phyloP scores from a whole-genome alignment of 1,140 invertebrate species.

The Chironomus striatipennis region DNA sequence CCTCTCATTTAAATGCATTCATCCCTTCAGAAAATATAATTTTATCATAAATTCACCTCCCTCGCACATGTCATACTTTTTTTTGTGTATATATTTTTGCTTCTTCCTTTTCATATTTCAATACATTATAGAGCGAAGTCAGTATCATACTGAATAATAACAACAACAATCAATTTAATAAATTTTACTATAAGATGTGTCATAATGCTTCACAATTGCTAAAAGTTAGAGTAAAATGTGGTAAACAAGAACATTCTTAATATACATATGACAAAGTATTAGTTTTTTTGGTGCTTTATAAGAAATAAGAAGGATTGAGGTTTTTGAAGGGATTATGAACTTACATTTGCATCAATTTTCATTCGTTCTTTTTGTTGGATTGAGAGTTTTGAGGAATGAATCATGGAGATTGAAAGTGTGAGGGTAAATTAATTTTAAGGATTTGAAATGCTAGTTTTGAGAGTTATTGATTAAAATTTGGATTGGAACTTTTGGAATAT shows the following conservation, averaged over 20 bases:
- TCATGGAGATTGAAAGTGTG: too few relatives aligned
- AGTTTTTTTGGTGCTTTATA: background rate
- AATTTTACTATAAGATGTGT: background rate
- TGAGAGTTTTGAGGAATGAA: too few relatives aligned
- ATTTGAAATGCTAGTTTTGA: too few relatives aligned
- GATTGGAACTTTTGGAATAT: too few relatives aligned
- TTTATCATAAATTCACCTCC: slow-evolving; percentile 19
- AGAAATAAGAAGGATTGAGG: too few relatives aligned
- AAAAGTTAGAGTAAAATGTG: too few relatives aligned
- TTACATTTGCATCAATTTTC: background rate
- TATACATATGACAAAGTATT: too few relatives aligned
- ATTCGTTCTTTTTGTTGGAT: background rate
- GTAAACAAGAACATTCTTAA: too few relatives aligned
- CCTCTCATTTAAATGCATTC: background rate
- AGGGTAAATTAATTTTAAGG: too few relatives aligned
- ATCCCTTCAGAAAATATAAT: background rate
- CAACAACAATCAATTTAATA: slow-evolving; percentile 23
- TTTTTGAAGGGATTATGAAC: background rate
- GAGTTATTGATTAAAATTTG: too few relatives aligned
- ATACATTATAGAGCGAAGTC: background rate
- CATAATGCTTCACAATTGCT: background rate
- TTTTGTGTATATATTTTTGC: background rate
- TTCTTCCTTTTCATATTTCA: too few relatives aligned
- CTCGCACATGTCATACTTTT: slow-evolving; percentile 12
- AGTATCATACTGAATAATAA: slow-evolving; percentile 20